Percentiles rank a stretch among this genome's conserved stretches.
Evolutionary conservation across 2,797 vertebrate species (phyloP).

Genomic region (Calcarius lapponicus): DNA sequence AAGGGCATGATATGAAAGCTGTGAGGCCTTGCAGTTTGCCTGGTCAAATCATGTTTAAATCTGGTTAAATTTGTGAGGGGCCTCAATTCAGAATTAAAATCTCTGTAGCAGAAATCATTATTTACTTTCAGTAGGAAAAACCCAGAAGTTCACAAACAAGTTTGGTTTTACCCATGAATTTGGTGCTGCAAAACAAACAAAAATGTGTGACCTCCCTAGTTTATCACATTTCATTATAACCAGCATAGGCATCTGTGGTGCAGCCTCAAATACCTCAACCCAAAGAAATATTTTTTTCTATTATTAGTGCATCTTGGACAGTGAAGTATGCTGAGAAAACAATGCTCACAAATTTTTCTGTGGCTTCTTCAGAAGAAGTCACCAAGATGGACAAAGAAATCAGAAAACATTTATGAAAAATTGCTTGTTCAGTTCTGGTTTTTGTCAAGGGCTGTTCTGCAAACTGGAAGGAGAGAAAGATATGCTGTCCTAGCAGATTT

Average conservation of each 20-base stretch:
- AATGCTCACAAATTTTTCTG: neutral
- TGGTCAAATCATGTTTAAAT: neutral
- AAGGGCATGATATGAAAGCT: neutral
- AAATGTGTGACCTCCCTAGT: fast-evolving
- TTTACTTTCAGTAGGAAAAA: neutral
- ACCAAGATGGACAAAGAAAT: neutral
- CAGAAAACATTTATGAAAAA: neutral
- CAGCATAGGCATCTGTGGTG: neutral
- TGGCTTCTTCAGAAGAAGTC: neutral
- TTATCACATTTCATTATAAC: neutral
- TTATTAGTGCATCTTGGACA: neutral
- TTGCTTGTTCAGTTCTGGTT: neutral
- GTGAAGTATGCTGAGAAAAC: neutral
- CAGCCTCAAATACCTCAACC: neutral
- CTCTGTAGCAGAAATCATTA: neutral
- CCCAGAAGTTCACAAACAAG: neutral
- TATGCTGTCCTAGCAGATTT: neutral
- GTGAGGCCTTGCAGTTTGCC: neutral
- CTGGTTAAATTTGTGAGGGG: neutral
- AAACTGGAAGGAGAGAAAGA: neutral
- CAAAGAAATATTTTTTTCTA: neutral
- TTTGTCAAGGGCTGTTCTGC: neutral
- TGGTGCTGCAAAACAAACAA: neutral
- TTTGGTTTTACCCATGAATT: neutral
- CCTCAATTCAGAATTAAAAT: neutral